A percentile compares a stretch with the other conserved stretches of the same genome.
Conservation (phyloP, 2,797 vertebrate species). For the Crypturellus tataupa region DNA sequence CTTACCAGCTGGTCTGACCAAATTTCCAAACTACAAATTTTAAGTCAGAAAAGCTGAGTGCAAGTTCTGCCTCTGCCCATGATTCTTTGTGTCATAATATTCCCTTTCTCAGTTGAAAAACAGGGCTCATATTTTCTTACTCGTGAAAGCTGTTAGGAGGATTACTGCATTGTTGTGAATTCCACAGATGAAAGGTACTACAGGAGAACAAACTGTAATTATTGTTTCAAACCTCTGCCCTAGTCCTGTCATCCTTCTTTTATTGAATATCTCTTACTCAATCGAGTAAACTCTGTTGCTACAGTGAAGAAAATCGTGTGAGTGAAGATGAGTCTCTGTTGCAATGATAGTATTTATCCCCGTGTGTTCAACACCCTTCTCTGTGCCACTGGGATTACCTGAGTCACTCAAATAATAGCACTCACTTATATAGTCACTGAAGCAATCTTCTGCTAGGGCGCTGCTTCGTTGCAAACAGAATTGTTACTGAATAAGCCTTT, state of each 20-base stretch:
- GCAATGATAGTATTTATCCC: constrained; percentile 43
- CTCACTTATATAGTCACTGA: background rate
- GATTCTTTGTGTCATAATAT: constrained; percentile 32
- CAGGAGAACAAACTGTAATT: constrained; percentile 64
- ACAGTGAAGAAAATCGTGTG: constrained; percentile 10
- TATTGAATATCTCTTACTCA: constrained; percentile 52
- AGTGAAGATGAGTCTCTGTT: constrained; percentile 37
- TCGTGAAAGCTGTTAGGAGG: constrained; percentile 45
- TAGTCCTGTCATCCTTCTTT: constrained; percentile 53
- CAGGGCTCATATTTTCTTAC: constrained; percentile 53
- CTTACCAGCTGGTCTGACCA: background rate
- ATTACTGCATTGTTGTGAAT: constrained; percentile 64
- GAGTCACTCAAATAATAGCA: background rate
- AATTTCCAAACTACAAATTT: background rate
- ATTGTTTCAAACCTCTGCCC: constrained; percentile 65
- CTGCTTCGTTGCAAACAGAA: background rate
- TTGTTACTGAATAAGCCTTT: background rate
- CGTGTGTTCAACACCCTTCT: constrained; percentile 34
- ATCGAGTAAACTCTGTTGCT: constrained; percentile 33
- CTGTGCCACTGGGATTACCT: background rate
- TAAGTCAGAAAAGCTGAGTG: constrained; percentile 4
- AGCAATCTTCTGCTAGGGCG: background rate
- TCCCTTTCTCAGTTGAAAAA: constrained; percentile 44
- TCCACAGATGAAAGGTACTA: constrained; percentile 62
- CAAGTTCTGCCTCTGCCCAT: background rate